A percentile compares a stretch with the other conserved stretches of the same genome.
Evolutionary conservation across 1,140 invertebrate species (phyloP).

Genomic region (Ips nitidus): DNA sequence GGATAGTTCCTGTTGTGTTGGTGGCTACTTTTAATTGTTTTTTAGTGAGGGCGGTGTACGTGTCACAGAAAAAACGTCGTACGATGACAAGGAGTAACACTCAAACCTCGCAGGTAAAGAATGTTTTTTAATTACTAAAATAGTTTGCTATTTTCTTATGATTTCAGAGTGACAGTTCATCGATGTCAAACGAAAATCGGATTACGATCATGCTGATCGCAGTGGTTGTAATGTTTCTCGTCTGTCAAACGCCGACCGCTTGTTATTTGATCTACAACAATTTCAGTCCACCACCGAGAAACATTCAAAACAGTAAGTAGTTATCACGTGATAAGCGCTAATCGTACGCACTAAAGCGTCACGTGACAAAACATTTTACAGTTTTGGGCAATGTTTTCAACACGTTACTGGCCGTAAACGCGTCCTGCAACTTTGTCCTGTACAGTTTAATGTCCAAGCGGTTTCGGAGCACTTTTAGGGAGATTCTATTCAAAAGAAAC

Average conservation of each 20-base stretch:
- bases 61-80: conserved; percentile 57
- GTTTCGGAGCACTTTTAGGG: conserved; percentile 70
- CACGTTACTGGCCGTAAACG: conserved; percentile 69
- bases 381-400: conserved; percentile 74
- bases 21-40: conserved; percentile 74
- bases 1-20: conserved; percentile 66
- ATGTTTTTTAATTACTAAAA: not conserved
- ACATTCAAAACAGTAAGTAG: conserved; percentile 36
- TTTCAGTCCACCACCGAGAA: conserved; percentile 34
- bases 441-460: conserved; percentile 77
- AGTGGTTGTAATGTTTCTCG: conserved; percentile 72
- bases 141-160: not conserved
- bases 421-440: conserved; percentile 73
- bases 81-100: conserved; percentile 55
- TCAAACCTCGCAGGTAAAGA: conserved; percentile 52
- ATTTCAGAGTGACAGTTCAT: conserved; percentile 18
- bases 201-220: conserved; percentile 76
- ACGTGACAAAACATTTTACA: not conserved
- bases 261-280: conserved; percentile 57
- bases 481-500: conserved; percentile 59
- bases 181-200: conserved; percentile 63
- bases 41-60: conserved; percentile 66
- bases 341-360: not conserved
- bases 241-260: conserved; percentile 73
- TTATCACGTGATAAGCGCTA: not conserved